Evolutionary conservation across 2,113 vertebrate genomes (phyloP).

Genomic region (Turdus rufiventris): DNA sequence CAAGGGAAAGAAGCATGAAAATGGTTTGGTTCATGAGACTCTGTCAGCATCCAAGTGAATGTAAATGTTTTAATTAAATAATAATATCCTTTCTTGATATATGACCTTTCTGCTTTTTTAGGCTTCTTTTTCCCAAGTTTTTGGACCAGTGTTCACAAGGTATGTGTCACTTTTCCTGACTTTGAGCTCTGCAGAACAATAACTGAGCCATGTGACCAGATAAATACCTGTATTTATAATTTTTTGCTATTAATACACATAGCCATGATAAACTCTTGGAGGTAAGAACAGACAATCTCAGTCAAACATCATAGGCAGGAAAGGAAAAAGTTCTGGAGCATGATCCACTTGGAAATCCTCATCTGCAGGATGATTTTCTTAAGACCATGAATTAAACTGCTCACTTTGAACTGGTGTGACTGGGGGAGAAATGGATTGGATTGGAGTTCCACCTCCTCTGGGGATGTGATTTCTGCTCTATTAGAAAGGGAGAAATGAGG

Average conservation of each 20-base stretch:
- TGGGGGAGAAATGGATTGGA: neutral
- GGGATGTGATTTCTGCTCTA: neutral
- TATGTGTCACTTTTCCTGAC: conserved; percentile 39
- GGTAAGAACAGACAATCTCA: neutral
- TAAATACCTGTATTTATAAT: neutral
- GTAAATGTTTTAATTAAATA: neutral
- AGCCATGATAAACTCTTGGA: neutral
- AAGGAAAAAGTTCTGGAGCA: neutral
- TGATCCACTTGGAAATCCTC: neutral
- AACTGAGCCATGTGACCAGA: neutral
- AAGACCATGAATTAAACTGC: neutral
- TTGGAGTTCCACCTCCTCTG: neutral
- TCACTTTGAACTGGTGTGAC: neutral
- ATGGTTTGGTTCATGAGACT: neutral
- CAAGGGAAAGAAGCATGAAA: neutral
- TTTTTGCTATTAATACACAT: neutral
- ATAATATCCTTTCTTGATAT: neutral
- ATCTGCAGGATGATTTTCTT: neutral
- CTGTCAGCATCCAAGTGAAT: neutral
- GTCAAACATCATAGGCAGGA: neutral
- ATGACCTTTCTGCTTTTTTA: conserved; percentile 45
- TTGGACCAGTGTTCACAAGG: conserved; percentile 96
- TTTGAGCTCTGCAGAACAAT: neutral
- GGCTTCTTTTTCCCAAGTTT: conserved; percentile 91
- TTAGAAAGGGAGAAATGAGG: neutral